Evolutionary conservation across 2,113 vertebrate genomes (phyloP), one percentile per base, ranked within the genome.

Genomic region (Zeus faber): DNA sequence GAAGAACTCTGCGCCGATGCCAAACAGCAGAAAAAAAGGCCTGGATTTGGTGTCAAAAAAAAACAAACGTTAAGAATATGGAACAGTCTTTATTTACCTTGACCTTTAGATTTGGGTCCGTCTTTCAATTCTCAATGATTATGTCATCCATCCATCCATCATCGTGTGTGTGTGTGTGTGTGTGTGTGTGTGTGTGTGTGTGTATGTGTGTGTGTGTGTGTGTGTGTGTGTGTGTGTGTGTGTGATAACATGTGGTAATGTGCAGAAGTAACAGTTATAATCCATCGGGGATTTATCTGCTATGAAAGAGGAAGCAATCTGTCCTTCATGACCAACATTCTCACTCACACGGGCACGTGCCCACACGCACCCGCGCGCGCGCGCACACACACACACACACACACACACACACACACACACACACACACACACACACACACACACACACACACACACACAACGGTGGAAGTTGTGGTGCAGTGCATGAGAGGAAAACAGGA

Each of bases 191-290:
- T n/a, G n/a, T n/a, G n/a, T n/a, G n/a, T n/a, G n/a, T n/a, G n/a
- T n/a, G n/a, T n/a, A n/a, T n/a, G n/a, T n/a, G n/a, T n/a, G n/a
- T n/a, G n/a, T n/a, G n/a, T n/a, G n/a, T n/a, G n/a, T n/a, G n/a
- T n/a, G n/a, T n/a, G n/a, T n/a, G 58, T 65, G 61, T 67, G 44
- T 35, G 40, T 43, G 41, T 22, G 7, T 27, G 24, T n/a, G n/a
- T n/a, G n/a, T n/a, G n/a, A n/a, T n/a, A n/a, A n/a, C n/a, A n/a
- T n/a, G n/a, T n/a, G n/a, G 23, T 29, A 48, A 57, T 62, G 52
- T 26, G 18, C 48, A 54, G 48, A 72, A 24, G 55, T 67, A 70
- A 65, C 67, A 61, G 54, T 41, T 46, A 53, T 55, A 47, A 57
- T 68, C 60, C 56, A 46, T 45, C 46, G 48, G 49, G 37, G 49